Evolutionary conservation across 2,113 vertebrate genomes (phyloP).

Genomic region (Eolophus roseicapilla): DNA sequence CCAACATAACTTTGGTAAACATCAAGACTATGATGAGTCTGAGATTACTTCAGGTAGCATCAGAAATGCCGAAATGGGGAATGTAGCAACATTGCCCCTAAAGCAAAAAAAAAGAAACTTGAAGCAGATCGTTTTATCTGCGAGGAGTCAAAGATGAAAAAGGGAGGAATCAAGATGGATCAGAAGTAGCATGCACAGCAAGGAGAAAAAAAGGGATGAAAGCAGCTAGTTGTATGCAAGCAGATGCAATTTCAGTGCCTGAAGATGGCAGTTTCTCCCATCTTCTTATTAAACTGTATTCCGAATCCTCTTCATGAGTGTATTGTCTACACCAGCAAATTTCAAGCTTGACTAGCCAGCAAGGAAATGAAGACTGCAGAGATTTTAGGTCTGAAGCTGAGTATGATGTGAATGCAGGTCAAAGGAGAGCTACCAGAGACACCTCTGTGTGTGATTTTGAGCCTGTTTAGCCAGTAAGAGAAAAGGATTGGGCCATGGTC

Average conservation of each 20-base stretch:
- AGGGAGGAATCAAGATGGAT: neutral
- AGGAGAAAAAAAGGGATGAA: neutral
- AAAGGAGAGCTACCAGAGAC: neutral
- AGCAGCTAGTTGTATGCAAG: neutral
- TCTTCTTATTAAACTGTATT: neutral
- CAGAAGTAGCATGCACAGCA: neutral
- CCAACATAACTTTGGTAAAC: neutral
- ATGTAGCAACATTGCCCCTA: neutral
- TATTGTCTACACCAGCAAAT: neutral
- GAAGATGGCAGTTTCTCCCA: accelerated
- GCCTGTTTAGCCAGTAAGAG: neutral
- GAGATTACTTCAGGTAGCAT: neutral
- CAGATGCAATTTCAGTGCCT: neutral
- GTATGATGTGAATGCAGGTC: neutral
- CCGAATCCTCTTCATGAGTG: neutral
- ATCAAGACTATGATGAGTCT: neutral
- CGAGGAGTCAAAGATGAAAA: neutral
- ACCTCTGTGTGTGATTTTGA: neutral
- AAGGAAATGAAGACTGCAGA: neutral
- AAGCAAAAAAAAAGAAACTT: neutral
- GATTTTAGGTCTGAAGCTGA: neutral
- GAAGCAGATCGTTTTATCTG: neutral
- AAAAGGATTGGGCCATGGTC: accelerated
- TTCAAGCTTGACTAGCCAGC: neutral
- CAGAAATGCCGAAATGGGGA: neutral